Evolutionary conservation across 2,888 invertebrate species (phyloP).

Genomic region (Danaus chrysippus): DNA sequence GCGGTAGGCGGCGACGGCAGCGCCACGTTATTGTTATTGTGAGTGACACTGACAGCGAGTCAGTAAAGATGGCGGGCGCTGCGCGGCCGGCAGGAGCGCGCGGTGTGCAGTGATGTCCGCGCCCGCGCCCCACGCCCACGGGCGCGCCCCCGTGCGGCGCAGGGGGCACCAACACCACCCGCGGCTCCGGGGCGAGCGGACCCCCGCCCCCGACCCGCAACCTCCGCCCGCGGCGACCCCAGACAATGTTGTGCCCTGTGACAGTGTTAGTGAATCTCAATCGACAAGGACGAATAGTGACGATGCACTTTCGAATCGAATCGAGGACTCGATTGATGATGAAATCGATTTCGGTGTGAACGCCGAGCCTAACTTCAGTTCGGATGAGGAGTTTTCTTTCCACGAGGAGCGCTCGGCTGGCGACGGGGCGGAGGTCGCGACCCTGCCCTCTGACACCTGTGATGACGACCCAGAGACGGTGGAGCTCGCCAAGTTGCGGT

Average conservation of each 20-base stretch:
- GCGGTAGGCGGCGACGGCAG: constrained; percentile 58
- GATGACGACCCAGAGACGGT: constrained; percentile 88
- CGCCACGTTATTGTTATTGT: constrained; percentile 53
- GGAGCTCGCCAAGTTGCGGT: constrained; percentile 90
- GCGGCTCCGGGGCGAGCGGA: constrained; percentile 80
- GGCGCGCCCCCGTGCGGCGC: constrained; percentile 81
- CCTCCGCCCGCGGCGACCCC: constrained; percentile 74
- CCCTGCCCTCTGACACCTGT: constrained; percentile 54
- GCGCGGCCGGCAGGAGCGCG: constrained; percentile 71
- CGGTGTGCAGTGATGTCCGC: constrained; percentile 77
- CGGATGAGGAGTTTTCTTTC: constrained; percentile 70
- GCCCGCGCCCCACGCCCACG: constrained; percentile 78
- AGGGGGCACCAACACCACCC: constrained; percentile 88
- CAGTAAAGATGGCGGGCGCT: constrained; percentile 80
- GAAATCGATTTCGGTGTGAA: constrained; percentile 62
- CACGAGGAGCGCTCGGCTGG: constrained; percentile 68
- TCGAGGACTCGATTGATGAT: constrained; percentile 64
- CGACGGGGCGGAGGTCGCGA: constrained; percentile 67
- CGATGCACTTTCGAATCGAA: constrained; percentile 77
- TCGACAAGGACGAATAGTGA: constrained; percentile 78
- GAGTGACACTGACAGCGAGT: constrained; percentile 40
- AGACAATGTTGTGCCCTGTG: constrained; percentile 75
- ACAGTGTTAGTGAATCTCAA: constrained; percentile 78
- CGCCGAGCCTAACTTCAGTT: constrained; percentile 58
- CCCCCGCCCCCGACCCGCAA: constrained; percentile 67